Evolutionary conservation across 2,888 invertebrate species (phyloP).

Genomic region (Flexamia atlantica): DNA sequence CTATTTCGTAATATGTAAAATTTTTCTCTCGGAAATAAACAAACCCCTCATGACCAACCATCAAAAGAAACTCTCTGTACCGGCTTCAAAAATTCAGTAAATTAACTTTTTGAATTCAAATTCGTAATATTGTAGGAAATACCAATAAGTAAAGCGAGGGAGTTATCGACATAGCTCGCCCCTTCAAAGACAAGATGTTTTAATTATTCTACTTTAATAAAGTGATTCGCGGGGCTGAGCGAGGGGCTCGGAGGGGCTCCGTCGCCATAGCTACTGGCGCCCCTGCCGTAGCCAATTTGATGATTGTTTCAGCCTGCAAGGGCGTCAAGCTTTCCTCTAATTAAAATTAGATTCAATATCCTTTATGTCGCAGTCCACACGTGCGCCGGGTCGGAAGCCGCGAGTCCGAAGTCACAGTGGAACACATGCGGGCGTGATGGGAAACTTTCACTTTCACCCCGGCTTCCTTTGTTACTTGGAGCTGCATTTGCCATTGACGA

Average conservation of each 20-base stretch:
- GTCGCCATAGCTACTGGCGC: slow-evolving; percentile 48
- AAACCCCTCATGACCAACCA: no score
- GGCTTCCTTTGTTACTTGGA: no score
- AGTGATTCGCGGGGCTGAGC: not conserved
- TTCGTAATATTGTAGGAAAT: no score
- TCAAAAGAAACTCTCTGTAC: no score
- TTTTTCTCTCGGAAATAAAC: no score
- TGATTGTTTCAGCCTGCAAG: slow-evolving; percentile 56
- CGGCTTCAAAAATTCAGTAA: no score
- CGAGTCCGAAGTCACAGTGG: not conserved
- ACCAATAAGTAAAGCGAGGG: not conserved
- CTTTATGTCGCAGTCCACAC: not conserved
- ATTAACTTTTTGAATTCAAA: no score
- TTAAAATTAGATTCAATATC: slow-evolving; percentile 21
- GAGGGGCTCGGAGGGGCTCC: not conserved
- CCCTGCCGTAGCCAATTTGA: slow-evolving; percentile 29
- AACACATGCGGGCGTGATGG: not conserved
- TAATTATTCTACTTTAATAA: slow-evolving; percentile 28
- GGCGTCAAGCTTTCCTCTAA: not conserved
- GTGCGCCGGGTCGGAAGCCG: not conserved
- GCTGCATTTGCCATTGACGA: no score
- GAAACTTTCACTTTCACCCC: not conserved
- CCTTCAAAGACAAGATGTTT: slow-evolving; percentile 3
- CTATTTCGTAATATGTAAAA: no score
- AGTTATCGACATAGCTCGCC: not conserved